Conservation (phyloP, 2,888 invertebrate species). For the Apamea epomidion region DNA sequence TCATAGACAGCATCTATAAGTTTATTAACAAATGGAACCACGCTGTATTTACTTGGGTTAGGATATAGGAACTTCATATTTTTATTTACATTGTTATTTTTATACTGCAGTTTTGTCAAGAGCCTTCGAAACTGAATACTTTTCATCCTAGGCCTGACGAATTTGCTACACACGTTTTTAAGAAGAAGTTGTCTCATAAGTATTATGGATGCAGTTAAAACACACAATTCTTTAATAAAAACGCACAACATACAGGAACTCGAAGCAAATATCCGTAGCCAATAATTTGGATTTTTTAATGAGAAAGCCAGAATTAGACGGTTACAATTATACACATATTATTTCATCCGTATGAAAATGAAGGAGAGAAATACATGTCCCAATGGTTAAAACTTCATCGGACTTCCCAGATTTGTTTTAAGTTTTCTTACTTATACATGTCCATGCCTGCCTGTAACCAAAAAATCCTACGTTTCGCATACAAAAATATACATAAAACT, state of each 20-base stretch:
- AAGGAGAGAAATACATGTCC: background rate
- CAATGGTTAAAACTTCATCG: background rate
- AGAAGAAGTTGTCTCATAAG: background rate
- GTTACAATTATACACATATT: background rate
- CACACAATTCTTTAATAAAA: background rate
- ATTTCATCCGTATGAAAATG: background rate
- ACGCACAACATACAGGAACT: background rate
- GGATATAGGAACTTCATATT: background rate
- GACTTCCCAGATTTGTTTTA: background rate
- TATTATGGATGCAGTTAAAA: background rate
- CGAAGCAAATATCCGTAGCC: background rate
- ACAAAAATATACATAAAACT: conserved; percentile 22
- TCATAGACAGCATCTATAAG: conserved; percentile 42
- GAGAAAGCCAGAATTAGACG: background rate
- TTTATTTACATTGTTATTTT: background rate
- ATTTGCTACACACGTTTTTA: background rate
- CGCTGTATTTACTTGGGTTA: background rate
- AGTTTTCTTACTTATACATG: background rate
- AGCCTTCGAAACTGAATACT: no score
- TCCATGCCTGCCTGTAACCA: background rate
- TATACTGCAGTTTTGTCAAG: background rate
- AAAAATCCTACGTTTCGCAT: background rate
- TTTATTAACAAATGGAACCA: background rate
- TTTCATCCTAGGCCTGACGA: background rate
- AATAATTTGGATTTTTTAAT: background rate